These are phyloP conservation scores for Ceriagrion tenellum DNA, from an alignment of 2,888 invertebrate species.

Conservation along the genomic window DNA sequence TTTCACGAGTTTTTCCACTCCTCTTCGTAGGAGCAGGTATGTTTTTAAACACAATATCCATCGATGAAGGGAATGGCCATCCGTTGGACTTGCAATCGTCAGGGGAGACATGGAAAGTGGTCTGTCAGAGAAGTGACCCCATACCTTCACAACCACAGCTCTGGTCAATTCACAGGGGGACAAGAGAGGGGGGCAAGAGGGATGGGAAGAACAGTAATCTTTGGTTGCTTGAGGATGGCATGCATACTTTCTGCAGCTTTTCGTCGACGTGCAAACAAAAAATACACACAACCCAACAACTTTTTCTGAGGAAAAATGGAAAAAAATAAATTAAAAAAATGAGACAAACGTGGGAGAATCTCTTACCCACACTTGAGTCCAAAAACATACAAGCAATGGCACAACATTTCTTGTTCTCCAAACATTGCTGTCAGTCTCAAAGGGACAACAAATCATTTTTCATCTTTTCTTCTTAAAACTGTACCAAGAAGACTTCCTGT, in stretches of 20 bases:
- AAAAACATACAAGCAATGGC: conserved; percentile 56
- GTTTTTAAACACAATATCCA: conserved; percentile 40
- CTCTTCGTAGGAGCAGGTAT: conserved; percentile 47
- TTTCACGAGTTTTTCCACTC: conserved; percentile 49
- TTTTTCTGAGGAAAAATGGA: background rate
- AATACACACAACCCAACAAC: conserved; percentile 8
- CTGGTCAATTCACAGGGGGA: conserved; percentile 14
- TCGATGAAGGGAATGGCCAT: conserved; percentile 24
- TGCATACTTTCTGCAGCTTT: conserved; percentile 54
- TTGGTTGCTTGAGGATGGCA: conserved; percentile 58
- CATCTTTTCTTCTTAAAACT: background rate
- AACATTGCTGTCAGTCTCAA: conserved; percentile 2
- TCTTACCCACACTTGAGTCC: conserved; percentile 33
- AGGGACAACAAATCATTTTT: conserved; percentile 24
- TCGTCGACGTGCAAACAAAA: conserved; percentile 35
- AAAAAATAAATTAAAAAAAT: conserved; percentile 49
- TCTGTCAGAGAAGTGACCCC: conserved; percentile 24
- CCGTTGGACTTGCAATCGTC: conserved; percentile 20
- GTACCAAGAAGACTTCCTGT: conserved; percentile 44
- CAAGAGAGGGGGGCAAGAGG: background rate
- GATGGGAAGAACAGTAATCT: conserved; percentile 39
- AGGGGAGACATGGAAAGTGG: conserved; percentile 42
- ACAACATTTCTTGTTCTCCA: conserved; percentile 13
- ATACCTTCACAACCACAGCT: conserved; percentile 35
- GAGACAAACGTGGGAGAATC: conserved; percentile 9